These are phyloP conservation scores for Peromyscus leucopus DNA, from an alignment of 2,113 vertebrate species.

Conservation along the genomic window DNA sequence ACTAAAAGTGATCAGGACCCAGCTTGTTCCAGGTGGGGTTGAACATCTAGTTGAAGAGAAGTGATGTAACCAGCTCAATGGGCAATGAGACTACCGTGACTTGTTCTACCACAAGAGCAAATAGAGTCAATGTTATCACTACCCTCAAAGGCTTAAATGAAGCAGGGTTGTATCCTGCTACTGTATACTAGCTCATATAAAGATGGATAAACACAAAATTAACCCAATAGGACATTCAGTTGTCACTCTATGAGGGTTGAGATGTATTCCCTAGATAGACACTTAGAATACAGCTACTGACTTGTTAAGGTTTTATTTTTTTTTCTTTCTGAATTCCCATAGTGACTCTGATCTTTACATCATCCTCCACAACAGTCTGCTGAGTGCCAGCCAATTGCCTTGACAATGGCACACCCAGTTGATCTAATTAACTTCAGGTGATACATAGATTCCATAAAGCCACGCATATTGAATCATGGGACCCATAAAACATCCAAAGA, in stretches of 20 bases:
- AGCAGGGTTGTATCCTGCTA: neutral
- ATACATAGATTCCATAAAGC: neutral
- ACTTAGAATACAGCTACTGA: neutral
- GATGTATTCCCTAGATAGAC: neutral
- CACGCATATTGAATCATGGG: neutral
- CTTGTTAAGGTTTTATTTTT: neutral
- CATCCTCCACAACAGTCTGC: neutral
- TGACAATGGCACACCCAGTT: neutral
- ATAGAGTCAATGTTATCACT: neutral
- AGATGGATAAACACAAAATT: neutral
- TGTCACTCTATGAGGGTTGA: neutral
- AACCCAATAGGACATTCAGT: neutral
- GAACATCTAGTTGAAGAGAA: neutral
- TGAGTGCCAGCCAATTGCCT: neutral
- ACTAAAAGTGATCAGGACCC: neutral
- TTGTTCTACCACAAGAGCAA: neutral
- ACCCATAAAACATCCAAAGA: neutral
- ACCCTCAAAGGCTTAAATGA: neutral
- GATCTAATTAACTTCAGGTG: neutral
- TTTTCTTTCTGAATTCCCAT: neutral
- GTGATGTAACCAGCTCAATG: neutral
- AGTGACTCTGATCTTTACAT: neutral
- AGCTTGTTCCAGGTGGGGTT: neutral
- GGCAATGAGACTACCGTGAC: neutral
- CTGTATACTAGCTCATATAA: neutral